Evolutionary conservation across 92 coral and sea anemone genomes (phyloP), one percentile per base, ranked within the genome.

Genomic region (Porites divaricata): DNA sequence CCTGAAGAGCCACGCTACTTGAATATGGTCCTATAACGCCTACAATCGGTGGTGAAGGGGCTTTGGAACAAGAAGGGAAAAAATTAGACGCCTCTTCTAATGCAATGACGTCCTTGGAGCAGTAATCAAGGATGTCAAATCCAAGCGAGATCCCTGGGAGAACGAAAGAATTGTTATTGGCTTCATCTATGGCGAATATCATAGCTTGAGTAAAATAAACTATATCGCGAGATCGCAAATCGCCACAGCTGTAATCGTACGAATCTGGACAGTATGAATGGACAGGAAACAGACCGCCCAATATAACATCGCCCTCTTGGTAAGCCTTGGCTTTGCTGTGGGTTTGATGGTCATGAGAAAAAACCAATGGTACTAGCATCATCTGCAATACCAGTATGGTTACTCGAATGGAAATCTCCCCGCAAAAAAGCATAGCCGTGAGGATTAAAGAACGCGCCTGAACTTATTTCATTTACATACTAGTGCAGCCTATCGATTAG

Each of bases 21-120:
- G 91, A 88, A 15, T 83, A 78, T 0, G 94, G 92, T 21, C 94
- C 94, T 2, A 91, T 76, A 0, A 91, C 86, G 19, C 94, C 94
- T 10, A 84, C 87, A 24, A 91, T 54, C 19, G 76, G 83, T 7
- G 75, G 23, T 22, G 22, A 52, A 26, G 48, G 72, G 1, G 59
- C 14, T 21, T 21, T 54, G 2, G 61, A 20, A 73, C 89, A 78
- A 19, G 72, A 56, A 0, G 84, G 69, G 6, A 86, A 54, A 54
- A 78, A 78, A 41, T 78, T 54, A 1, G 89, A 86, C 21, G 89
- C 78, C 22, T 68, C 69, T 63, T 86, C 89, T 25, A 86, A 48
- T 9, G 89, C 89, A 54, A 79, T 70, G 10, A 79, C 86, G 59
- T 86, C 89, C 70, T 86, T 86, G 13, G 89, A 86, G 75, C 89